phyloP scores from a whole-genome alignment of 2,113 vertebrate genomes.

The Ptilonorhynchus violaceus region DNA sequence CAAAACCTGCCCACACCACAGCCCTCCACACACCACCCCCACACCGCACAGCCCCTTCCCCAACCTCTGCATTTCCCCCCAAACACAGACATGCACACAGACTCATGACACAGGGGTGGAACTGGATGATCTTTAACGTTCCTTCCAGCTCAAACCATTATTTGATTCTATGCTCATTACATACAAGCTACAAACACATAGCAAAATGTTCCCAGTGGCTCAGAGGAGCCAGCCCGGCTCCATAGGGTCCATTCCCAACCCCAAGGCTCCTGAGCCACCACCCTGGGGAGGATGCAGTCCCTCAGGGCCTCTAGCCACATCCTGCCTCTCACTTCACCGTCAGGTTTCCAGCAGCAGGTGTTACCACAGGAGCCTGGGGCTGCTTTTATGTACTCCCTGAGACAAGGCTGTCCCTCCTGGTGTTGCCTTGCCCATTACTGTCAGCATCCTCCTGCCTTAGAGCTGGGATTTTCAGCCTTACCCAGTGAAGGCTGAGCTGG shows the following conservation, averaged over 20 bases:
- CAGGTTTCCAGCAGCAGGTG: background rate
- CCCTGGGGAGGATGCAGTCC: accelerated
- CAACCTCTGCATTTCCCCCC: background rate
- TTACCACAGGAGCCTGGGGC: background rate
- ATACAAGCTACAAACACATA: accelerated
- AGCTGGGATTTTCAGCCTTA: background rate
- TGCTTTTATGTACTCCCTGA: background rate
- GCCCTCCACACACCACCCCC: too few species aligned
- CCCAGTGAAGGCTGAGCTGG: background rate
- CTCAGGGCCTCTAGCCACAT: background rate
- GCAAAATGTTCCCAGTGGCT: accelerated
- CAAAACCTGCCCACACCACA: accelerated
- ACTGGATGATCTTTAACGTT: background rate
- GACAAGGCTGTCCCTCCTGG: background rate
- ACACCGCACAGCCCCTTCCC: background rate
- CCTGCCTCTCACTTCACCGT: background rate
- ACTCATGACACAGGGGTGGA: accelerated
- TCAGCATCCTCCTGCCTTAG: background rate
- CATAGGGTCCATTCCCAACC: background rate
- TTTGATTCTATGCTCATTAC: background rate
- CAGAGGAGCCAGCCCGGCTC: background rate
- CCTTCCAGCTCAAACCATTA: background rate
- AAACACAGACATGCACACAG: accelerated
- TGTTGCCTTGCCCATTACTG: background rate
- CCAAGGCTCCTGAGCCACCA: background rate